Evolutionary conservation across 2,797 vertebrate genomes (phyloP), one percentile per base, ranked within the genome.

Genomic region (Heteromormyrus szaboi): DNA sequence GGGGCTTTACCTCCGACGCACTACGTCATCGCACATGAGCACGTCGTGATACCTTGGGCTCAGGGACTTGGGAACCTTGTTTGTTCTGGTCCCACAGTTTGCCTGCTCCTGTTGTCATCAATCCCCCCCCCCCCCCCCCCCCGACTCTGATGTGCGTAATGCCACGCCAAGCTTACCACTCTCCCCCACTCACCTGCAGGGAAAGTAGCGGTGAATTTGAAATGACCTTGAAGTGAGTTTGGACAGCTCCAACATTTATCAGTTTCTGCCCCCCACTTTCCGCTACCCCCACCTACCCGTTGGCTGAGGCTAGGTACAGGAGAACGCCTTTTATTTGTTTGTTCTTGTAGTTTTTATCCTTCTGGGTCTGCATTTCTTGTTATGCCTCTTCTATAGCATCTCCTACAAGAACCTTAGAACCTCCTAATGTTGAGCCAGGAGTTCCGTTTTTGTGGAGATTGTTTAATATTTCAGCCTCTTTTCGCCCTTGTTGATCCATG

Each of bases 141-240:
- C 76, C 25, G 29, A 53, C 68, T 84, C 51, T 87, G 37, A 89
- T 65, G 85, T 89, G 87, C 37, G 68, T 65, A 50, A 85, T 59
- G 81, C 59, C 88, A 92, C 93, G 93, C 93, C 92, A 92, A 93
- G 89, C 93, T 91, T 90, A 90, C 90, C 91, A 91, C 89, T 91
- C 89, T 91, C 89, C 89, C 91, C 89, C 90, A 90, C 91, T 91
- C 51, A 41, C 56, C 83, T 87, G 37, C 62, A 94, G 94, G 94
- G 94, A 91, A 94, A 94, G 93, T 94, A 95, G 93, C 94, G 95
- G 93, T 95, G 94, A 95, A 95, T 95, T 94, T 94, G 91, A 91
- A 79, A 89, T 92, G 95, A 95, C 96, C 96, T 96, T 96, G 96
- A 96, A 92, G 93, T 93, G 94, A 93, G 92, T 93, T 94, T 93